A percentile compares a stretch with the other conserved stretches of the same genome.
phyloP scores from a whole-genome alignment of 2,797 vertebrate species.

The Eulemur rubriventer region DNA sequence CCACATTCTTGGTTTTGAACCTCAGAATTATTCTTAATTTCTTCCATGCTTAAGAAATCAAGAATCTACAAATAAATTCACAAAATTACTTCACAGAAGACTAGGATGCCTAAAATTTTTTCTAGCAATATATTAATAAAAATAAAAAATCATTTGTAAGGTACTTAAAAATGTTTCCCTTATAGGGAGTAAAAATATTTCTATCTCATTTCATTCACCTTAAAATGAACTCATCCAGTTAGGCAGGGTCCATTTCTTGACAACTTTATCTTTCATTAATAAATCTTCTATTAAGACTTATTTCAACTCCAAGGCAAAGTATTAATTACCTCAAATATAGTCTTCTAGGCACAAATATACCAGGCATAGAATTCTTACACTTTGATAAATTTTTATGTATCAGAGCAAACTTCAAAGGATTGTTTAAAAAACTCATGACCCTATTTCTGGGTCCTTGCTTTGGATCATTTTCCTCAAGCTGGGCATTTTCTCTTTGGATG shows the following conservation, averaged over 20 bases:
- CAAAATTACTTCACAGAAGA: constrained; percentile 41
- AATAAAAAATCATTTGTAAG: background rate
- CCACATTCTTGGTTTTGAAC: constrained; percentile 87
- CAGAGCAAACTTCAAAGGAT: background rate
- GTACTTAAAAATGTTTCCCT: background rate
- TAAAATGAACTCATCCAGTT: constrained; percentile 3
- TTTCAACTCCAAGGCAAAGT: constrained; percentile 27
- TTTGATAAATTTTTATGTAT: background rate
- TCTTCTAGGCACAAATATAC: background rate
- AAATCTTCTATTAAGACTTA: constrained; percentile 32
- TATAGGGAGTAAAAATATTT: constrained; percentile 6
- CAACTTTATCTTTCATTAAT: background rate
- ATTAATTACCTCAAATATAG: background rate
- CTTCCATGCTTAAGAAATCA: constrained; percentile 92
- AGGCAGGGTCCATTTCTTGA: background rate
- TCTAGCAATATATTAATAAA: background rate
- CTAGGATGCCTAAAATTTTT: background rate
- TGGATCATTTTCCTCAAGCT: background rate
- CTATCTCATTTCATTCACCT: constrained; percentile 14
- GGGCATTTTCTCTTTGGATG: background rate
- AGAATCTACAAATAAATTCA: constrained; percentile 89
- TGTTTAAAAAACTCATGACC: background rate
- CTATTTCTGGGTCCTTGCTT: background rate
- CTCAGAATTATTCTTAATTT: constrained; percentile 88
- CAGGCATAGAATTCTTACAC: background rate